Evolutionary conservation across 2,797 vertebrate genomes (phyloP).

Genomic region (Channallabes apus): DNA sequence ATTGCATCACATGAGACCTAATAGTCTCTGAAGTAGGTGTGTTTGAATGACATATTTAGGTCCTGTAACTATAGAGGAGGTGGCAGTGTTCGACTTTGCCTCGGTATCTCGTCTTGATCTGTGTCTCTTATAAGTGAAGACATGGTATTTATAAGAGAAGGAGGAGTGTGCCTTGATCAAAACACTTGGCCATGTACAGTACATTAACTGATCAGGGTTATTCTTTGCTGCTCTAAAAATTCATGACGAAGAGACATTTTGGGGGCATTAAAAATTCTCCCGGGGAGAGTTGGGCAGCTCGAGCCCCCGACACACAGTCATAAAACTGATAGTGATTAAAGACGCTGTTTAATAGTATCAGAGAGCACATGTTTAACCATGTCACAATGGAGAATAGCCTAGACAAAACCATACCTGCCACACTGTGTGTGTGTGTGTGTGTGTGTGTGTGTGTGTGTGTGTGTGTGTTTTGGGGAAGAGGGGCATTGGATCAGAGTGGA

Average conservation of each 20-base stretch:
- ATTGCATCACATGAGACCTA: conserved; percentile 13
- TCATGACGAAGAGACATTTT: conserved; percentile 4
- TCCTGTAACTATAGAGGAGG: conserved; percentile 21
- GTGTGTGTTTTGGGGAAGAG: conserved; percentile 26
- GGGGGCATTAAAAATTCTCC: conserved; percentile 2
- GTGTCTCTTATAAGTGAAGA: background rate
- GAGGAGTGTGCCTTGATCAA: background rate
- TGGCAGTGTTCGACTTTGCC: background rate
- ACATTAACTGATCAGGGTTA: background rate
- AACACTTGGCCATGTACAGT: too few species aligned
- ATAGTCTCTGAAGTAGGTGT: conserved; percentile 7
- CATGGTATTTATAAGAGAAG: background rate
- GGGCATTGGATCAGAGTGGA: conserved; percentile 54
- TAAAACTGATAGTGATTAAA: background rate
- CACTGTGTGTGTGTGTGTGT: background rate
- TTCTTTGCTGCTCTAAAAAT: background rate
- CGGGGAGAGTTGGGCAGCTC: background rate
- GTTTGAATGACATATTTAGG: conserved; percentile 34
- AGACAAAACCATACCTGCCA: background rate
- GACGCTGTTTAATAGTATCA: background rate
- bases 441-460: conserved; percentile 2
- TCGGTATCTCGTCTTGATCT: background rate
- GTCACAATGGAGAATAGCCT: background rate
- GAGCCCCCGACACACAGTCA: background rate
- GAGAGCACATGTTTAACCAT: background rate